Conservation (phyloP, 2,797 vertebrate genomes). For the Australoheros facetus region DNA sequence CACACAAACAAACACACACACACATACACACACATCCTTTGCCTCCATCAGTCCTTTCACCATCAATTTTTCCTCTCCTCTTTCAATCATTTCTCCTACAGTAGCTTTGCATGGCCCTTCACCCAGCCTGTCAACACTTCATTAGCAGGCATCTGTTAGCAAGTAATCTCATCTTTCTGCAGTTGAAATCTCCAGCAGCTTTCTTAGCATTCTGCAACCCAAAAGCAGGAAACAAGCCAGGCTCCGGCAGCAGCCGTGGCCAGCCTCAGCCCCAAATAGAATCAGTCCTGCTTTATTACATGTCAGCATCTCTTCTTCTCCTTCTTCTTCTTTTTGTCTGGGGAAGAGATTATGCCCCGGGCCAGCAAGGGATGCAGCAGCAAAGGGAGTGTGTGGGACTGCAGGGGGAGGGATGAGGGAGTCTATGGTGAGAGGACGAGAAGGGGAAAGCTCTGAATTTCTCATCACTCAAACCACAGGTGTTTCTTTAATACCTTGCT, state of each 20-base stretch:
- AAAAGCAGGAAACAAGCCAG: slow-evolving; percentile 34
- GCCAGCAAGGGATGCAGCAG: slow-evolving; percentile 57
- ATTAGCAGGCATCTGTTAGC: slow-evolving; percentile 71
- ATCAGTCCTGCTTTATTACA: slow-evolving; percentile 72
- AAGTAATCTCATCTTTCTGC: slow-evolving; percentile 59
- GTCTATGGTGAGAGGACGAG: slow-evolving; percentile 39
- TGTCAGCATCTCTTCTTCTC: slow-evolving; percentile 68
- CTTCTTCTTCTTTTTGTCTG: slow-evolving; percentile 59
- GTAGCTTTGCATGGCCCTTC: slow-evolving; percentile 37
- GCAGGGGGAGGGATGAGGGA: slow-evolving; percentile 30
- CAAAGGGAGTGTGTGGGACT: slow-evolving; percentile 10
- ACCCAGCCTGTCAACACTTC: slow-evolving; percentile 68
- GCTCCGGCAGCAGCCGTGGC: slow-evolving; percentile 24
- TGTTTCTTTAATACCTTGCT: slow-evolving; percentile 79
- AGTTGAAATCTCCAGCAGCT: slow-evolving; percentile 15
- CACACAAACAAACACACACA: slow-evolving; percentile 24
- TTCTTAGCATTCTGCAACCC: slow-evolving; percentile 4
- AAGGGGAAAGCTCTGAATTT: slow-evolving; percentile 53
- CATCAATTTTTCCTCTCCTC: slow-evolving; percentile 9
- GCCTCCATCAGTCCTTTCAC: slow-evolving; percentile 31
- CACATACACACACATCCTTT: slow-evolving; percentile 3
- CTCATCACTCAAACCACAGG: slow-evolving; percentile 81
- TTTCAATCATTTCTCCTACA: slow-evolving; percentile 45
- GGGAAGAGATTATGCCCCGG: slow-evolving; percentile 70
- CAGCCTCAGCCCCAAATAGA: slow-evolving; percentile 54